Evolutionary conservation across 1,140 invertebrate genomes (phyloP).

Genomic region (Scylla paramamosain): DNA sequence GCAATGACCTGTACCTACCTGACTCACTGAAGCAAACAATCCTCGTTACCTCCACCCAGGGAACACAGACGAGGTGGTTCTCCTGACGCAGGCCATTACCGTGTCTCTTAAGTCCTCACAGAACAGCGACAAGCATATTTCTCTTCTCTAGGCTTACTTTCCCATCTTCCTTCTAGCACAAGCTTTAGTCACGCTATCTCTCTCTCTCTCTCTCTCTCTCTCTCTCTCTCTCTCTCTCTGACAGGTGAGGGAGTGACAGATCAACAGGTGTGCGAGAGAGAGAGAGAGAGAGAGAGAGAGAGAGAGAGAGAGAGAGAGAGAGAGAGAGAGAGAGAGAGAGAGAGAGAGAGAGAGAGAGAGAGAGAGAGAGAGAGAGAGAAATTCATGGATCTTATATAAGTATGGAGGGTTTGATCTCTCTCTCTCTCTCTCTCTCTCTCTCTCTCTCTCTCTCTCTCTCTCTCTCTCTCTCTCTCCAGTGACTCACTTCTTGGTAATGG

Average conservation of each 20-base stretch:
- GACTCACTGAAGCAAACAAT: too few species aligned
- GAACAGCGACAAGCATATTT: neutral
- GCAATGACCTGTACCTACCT: too few species aligned
- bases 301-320: neutral
- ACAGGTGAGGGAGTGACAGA: neutral
- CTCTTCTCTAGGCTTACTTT: neutral
- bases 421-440: too few species aligned
- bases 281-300: neutral
- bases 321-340: slow-evolving; percentile 7
- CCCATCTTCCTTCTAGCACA: neutral
- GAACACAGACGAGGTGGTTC: too few species aligned
- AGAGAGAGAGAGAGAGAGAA: slow-evolving; percentile 17
- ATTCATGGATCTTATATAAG: too few species aligned
- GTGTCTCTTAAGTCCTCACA: too few species aligned
- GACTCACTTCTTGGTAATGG: too few species aligned
- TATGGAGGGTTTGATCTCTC: too few species aligned
- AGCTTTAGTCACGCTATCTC: neutral
- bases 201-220: slow-evolving; percentile 32
- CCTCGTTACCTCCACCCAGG: too few species aligned
- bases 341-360: neutral
- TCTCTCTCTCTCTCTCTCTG: slow-evolving; percentile 42
- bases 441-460: too few species aligned
- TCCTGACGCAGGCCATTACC: too few species aligned
- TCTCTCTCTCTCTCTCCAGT: too few species aligned
- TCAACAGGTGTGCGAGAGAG: neutral